Conservation (phyloP, 2,113 vertebrate species). For the Pygoscelis adeliae region DNA sequence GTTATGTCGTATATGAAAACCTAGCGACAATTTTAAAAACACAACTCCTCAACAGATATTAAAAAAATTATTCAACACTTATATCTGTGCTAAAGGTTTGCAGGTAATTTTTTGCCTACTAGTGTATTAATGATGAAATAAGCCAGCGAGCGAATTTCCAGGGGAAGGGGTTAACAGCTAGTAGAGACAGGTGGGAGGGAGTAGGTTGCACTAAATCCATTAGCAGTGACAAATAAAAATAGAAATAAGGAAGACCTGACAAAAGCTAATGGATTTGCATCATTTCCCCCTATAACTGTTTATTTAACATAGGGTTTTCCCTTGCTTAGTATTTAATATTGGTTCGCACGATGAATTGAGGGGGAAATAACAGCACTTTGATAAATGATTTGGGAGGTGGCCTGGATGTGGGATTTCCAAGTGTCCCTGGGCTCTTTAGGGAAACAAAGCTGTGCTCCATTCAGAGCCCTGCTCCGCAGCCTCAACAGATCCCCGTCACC, state of each 20-base stretch:
- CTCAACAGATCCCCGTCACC: neutral
- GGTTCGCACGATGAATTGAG: neutral
- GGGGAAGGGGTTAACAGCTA: conserved; percentile 27
- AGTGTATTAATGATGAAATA: neutral
- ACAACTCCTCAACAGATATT: neutral
- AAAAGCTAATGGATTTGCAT: conserved; percentile 6
- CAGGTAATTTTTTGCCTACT: neutral
- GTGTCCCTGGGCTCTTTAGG: neutral
- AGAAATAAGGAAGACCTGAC: neutral
- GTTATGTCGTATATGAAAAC: neutral
- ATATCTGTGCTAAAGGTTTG: neutral
- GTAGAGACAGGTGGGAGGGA: neutral
- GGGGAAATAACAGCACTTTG: neutral
- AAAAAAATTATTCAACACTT: neutral
- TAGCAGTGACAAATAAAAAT: conserved; percentile 32
- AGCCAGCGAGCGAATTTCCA: neutral
- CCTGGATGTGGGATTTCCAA: neutral
- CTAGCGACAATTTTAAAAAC: neutral
- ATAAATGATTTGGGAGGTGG: neutral
- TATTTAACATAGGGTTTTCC: neutral
- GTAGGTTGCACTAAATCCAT: conserved; percentile 10
- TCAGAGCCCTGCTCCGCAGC: neutral
- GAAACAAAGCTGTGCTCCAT: neutral
- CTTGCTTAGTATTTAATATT: neutral
- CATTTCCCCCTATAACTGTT: neutral